Percentiles rank a stretch among this genome's conserved stretches.
Evolutionary conservation across 2,113 vertebrate species (phyloP).

Genomic region (Tachysurus vachellii): DNA sequence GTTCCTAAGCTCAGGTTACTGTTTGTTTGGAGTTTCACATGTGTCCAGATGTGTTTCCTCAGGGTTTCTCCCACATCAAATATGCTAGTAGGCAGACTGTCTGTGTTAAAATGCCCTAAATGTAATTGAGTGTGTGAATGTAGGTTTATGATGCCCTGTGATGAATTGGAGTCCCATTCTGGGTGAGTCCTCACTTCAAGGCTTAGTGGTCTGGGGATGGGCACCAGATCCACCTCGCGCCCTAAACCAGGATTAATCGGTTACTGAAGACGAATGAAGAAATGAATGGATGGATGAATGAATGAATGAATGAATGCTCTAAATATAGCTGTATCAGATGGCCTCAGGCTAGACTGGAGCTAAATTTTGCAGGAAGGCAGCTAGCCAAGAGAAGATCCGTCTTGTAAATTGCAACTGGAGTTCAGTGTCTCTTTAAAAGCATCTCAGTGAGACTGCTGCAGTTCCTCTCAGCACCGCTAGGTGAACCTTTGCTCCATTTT

Average conservation of each 20-base stretch:
- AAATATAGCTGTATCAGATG: constrained; percentile 10
- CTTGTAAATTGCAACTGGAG: not conserved
- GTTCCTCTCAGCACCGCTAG: constrained; percentile 73
- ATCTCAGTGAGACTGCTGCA: constrained; percentile 53
- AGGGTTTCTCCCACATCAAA: not conserved
- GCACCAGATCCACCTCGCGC: not conserved
- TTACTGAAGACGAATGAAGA: not conserved
- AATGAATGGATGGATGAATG: not conserved
- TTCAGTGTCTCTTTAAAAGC: constrained; percentile 61
- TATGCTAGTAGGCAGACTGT: not conserved
- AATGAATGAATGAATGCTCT: not conserved
- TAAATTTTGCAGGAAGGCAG: constrained; percentile 21
- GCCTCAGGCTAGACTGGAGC: not conserved
- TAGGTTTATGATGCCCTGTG: not conserved
- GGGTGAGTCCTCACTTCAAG: not conserved
- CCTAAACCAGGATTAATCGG: not conserved
- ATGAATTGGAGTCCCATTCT: not conserved
- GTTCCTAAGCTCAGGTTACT: not conserved
- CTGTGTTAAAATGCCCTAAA: not conserved
- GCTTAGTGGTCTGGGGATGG: not conserved
- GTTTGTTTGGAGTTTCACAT: not conserved
- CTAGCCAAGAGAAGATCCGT: not conserved
- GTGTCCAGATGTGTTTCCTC: not conserved
- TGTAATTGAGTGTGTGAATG: not conserved
- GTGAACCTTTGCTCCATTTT: constrained; percentile 84